A percentile compares a stretch with the other conserved stretches of the same genome.
phyloP scores from a whole-genome alignment of 2,113 vertebrate species.

The Petromus typicus region DNA sequence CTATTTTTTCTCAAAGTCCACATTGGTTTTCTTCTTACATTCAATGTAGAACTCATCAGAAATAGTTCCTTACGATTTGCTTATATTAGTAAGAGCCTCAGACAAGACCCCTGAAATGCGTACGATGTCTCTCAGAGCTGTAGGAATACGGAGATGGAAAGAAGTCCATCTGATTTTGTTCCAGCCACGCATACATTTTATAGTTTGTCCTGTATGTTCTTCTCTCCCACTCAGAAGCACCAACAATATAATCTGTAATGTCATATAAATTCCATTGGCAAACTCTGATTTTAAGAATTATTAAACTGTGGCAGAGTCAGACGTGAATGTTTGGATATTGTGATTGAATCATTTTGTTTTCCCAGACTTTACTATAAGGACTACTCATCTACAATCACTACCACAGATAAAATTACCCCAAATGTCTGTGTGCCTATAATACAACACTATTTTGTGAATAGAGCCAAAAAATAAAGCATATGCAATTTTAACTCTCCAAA shows the following conservation, averaged over 20 bases:
- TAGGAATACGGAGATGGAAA: neutral
- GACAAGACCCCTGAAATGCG: neutral
- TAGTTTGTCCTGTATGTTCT: neutral
- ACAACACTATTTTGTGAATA: neutral
- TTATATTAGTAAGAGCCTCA: slow-evolving; percentile 25
- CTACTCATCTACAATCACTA: neutral
- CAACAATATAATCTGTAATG: neutral
- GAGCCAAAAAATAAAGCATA: neutral
- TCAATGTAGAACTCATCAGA: neutral
- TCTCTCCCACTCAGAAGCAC: neutral
- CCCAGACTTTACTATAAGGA: neutral
- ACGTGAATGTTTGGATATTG: neutral
- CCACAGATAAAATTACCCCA: neutral
- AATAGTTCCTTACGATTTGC: neutral
- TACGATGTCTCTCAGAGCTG: neutral
- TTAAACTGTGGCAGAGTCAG: neutral
- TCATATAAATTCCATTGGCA: slow-evolving; percentile 17
- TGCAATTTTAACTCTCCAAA: neutral
- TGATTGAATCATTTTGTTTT: slow-evolving; percentile 14
- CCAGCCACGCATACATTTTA: neutral
- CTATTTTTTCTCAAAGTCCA: slow-evolving; percentile 7
- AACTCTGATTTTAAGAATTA: slow-evolving; percentile 28
- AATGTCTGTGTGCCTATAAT: neutral
- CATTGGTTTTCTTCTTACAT: slow-evolving; percentile 12
- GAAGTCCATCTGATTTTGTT: neutral